phyloP scores from a whole-genome alignment of 2,113 vertebrate genomes.

The Cranoglanis bouderius region DNA sequence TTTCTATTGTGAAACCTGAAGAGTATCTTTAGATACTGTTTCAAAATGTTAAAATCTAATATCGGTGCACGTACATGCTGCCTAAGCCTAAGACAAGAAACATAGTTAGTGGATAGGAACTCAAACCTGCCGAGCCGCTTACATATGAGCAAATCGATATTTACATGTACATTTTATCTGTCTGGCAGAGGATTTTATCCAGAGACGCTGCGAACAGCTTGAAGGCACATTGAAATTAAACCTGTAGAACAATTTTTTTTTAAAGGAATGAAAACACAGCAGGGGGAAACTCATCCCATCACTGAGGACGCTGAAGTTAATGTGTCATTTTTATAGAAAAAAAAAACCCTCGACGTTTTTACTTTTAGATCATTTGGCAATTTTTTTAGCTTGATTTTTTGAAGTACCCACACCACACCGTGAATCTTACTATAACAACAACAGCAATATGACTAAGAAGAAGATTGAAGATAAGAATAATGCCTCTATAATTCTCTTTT shows the following conservation, averaged over 20 bases:
- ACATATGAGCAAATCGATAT: background rate
- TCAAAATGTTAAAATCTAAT: background rate
- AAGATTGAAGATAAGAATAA: background rate
- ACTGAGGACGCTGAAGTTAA: background rate
- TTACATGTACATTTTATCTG: background rate
- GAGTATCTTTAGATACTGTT: background rate
- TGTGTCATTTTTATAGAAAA: too few species aligned
- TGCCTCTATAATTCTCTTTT: background rate
- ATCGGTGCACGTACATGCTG: background rate
- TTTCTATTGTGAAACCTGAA: background rate
- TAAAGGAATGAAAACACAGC: background rate
- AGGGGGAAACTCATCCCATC: background rate
- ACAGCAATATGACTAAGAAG: background rate
- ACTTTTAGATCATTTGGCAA: too few species aligned
- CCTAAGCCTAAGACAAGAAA: background rate
- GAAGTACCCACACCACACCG: background rate
- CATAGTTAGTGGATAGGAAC: background rate
- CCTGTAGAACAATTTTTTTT: background rate
- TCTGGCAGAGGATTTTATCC: background rate
- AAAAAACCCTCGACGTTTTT: too few species aligned
- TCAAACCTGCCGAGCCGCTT: background rate
- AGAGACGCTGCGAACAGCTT: background rate
- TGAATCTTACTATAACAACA: background rate
- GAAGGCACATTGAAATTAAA: background rate
- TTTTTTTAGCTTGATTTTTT: background rate